Percentiles rank a stretch among this genome's conserved stretches.
phyloP scores from a whole-genome alignment of 2,797 vertebrate genomes.

The Diceros bicornis region DNA sequence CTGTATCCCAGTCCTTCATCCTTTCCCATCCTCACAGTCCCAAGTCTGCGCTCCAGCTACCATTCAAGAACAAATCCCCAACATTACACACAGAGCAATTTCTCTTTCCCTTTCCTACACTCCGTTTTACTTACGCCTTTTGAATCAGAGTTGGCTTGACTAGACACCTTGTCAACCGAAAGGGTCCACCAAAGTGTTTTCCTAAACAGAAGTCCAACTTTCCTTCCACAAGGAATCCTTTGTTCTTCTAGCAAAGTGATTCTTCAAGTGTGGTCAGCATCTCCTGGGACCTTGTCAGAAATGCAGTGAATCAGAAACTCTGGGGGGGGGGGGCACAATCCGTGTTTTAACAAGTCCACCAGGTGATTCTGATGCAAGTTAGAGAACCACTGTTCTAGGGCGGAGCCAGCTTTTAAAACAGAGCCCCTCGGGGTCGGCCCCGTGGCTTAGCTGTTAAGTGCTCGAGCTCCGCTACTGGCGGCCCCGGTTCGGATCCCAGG shows the following conservation, averaged over 20 bases:
- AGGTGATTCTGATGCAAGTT: too few species aligned
- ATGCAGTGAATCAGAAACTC: not conserved
- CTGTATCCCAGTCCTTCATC: accelerated
- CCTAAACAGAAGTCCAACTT: not conserved
- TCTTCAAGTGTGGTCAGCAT: not conserved
- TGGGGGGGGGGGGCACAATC: accelerated
- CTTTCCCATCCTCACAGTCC: accelerated
- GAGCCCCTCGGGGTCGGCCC: too few species aligned
- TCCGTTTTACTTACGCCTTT: not conserved
- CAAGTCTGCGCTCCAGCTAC: too few species aligned
- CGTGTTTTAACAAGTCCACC: accelerated
- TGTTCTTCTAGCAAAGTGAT: accelerated
- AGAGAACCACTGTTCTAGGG: accelerated
- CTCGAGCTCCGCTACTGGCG: too few species aligned
- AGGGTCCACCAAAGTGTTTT: not conserved
- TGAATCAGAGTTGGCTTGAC: not conserved
- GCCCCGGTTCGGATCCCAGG: too few species aligned
- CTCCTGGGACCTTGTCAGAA: not conserved
- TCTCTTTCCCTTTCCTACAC: accelerated
- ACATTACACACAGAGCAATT: accelerated
- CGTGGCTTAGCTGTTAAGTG: too few species aligned
- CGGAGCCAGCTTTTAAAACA: not conserved
- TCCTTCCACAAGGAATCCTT: not conserved
- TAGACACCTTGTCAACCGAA: not conserved
- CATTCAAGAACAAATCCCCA: accelerated